phyloP scores from a whole-genome alignment of 2,113 vertebrate species.

The Chaetodon trifascialis region DNA sequence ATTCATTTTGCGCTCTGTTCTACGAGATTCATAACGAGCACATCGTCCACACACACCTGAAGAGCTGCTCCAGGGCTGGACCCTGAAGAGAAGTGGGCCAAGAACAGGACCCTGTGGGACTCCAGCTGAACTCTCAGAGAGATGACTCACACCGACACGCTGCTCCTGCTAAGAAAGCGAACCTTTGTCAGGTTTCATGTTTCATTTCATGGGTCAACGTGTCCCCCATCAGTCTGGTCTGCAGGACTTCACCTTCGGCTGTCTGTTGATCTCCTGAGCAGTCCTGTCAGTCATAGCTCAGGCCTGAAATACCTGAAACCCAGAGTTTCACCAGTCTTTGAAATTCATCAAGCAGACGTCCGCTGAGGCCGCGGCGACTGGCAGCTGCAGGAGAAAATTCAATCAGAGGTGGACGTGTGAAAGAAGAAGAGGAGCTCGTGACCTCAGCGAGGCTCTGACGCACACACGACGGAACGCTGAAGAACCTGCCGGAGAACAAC shows the following conservation, averaged over 20 bases:
- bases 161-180: no score
- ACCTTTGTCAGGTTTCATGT: no score
- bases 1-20: no score
- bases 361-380: neutral
- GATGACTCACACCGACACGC: no score
- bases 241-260: neutral
- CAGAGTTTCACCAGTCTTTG: neutral
- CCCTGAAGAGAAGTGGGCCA: no score
- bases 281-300: neutral
- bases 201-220: neutral
- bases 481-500: no score
- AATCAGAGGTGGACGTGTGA: neutral
- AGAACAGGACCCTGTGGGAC: no score
- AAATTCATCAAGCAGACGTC: neutral
- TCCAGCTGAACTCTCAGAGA: no score
- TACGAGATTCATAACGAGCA: no score
- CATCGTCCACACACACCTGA: no score
- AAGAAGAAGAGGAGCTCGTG: neutral
- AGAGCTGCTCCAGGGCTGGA: no score
- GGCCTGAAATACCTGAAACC: neutral
- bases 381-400: neutral
- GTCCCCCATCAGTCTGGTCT: neutral
- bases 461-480: no score
- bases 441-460: neutral
- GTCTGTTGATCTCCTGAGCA: neutral